Conservation (phyloP, 2,113 vertebrate species). For the Otocyon megalotis region DNA sequence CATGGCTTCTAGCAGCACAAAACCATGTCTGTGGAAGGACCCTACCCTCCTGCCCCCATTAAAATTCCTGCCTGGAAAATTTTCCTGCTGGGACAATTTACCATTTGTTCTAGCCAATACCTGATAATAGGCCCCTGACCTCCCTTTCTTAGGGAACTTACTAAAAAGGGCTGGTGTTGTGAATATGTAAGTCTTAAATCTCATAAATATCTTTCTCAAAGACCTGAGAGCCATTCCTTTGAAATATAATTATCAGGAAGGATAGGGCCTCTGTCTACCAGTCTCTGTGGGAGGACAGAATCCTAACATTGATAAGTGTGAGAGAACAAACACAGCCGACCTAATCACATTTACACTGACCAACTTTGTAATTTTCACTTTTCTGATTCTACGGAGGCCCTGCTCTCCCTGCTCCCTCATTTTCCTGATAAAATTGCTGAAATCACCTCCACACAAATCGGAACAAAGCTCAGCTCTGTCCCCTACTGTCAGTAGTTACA, state of each 20-base stretch:
- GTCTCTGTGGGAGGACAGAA: neutral
- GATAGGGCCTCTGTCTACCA: neutral
- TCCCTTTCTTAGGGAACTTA: constrained; percentile 1
- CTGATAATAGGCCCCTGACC: neutral
- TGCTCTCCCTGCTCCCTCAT: neutral
- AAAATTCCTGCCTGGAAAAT: neutral
- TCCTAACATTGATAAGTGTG: neutral
- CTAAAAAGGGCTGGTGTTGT: neutral
- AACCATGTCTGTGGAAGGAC: neutral
- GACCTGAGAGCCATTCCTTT: neutral
- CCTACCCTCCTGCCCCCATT: neutral
- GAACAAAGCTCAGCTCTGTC: neutral
- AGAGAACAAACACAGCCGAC: neutral
- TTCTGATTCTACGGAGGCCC: neutral
- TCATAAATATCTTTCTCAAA: neutral
- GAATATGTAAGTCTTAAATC: constrained; percentile 15
- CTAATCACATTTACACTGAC: neutral
- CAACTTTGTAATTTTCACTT: constrained; percentile 36
- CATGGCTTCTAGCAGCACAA: neutral
- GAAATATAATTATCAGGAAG: constrained; percentile 1
- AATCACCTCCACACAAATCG: neutral
- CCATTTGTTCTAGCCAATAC: constrained; percentile 2
- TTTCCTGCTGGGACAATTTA: neutral
- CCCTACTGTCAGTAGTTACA: neutral
- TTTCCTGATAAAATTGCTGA: neutral